phyloP scores from a whole-genome alignment of 1,140 invertebrate genomes.

The Orius laevigatus region DNA sequence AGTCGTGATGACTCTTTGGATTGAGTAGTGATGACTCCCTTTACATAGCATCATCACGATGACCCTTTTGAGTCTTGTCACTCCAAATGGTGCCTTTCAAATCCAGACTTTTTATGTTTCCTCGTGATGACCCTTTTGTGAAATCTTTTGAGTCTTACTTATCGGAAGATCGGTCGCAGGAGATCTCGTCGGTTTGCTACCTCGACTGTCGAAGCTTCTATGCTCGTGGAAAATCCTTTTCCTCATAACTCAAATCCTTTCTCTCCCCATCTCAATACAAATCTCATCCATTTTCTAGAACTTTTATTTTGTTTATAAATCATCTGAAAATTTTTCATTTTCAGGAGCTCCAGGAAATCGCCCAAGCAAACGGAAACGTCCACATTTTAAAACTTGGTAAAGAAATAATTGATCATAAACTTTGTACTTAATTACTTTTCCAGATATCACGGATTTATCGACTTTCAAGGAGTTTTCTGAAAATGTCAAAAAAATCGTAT shows the following conservation, averaged over 20 bases:
- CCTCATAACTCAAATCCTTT: not conserved
- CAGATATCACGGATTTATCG: not conserved
- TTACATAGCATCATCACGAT: too few relatives aligned
- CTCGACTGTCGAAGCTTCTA: too few relatives aligned
- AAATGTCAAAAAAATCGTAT: conserved; percentile 35
- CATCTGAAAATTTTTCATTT: conserved; percentile 5
- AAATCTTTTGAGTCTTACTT: too few relatives aligned
- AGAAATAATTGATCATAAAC: not conserved
- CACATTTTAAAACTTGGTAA: conserved; percentile 21
- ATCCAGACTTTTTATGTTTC: too few relatives aligned
- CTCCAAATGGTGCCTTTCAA: too few relatives aligned
- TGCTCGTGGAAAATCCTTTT: not conserved
- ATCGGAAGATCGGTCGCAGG: not conserved
- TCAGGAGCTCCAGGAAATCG: conserved; percentile 21
- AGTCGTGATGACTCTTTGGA: too few relatives aligned
- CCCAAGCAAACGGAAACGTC: conserved; percentile 18
- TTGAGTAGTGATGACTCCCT: too few relatives aligned
- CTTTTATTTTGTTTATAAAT: too few relatives aligned
- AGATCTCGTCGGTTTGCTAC: too few relatives aligned
- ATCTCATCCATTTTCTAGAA: not conserved
- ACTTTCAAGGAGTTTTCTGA: not conserved
- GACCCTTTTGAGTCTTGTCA: too few relatives aligned
- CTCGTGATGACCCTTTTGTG: too few relatives aligned
- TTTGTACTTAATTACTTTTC: conserved; percentile 2
- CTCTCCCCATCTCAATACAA: not conserved